Conservation (phyloP, 2,888 invertebrate species). For the Caenorhabditis sulstoni region DNA sequence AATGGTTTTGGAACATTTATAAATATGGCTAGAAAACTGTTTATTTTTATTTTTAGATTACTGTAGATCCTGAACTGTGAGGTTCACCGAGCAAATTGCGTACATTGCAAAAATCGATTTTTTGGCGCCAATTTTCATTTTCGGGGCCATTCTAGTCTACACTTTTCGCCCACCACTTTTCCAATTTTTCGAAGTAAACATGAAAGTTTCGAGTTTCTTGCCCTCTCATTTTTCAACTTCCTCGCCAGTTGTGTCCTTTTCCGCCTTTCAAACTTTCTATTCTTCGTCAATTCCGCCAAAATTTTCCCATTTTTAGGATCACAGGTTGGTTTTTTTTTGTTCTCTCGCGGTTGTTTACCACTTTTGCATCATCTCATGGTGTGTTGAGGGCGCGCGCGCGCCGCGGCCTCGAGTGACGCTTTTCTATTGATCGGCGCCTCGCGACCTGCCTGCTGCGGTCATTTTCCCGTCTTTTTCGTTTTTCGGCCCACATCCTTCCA, state of each 20-base stretch:
- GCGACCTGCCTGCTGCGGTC: neutral
- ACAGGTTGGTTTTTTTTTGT: neutral
- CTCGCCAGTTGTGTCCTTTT: neutral
- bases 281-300: neutral
- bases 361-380: neutral
- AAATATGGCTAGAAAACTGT: too few relatives aligned
- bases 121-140: neutral
- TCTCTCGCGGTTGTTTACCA: constrained; percentile 1
- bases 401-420: neutral
- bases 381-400: neutral
- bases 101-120: neutral
- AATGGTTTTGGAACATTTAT: too few relatives aligned
- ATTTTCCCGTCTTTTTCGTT: neutral
- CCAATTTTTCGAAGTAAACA: constrained; percentile 1
- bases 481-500: neutral
- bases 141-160: neutral
- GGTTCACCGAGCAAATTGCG: neutral
- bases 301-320: constrained; percentile 3
- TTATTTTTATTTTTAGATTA: neutral
- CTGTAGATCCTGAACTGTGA: constrained; percentile 8
- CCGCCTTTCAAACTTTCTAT: neutral
- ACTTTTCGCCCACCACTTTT: neutral
- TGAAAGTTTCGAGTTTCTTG: constrained; percentile 21
- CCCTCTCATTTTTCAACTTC: constrained; percentile 1
- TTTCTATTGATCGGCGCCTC: constrained; percentile 10